Evolutionary conservation across 1,140 invertebrate species (phyloP), one percentile per base, ranked within the genome.

Genomic region (Stegodyphus dumicola): DNA sequence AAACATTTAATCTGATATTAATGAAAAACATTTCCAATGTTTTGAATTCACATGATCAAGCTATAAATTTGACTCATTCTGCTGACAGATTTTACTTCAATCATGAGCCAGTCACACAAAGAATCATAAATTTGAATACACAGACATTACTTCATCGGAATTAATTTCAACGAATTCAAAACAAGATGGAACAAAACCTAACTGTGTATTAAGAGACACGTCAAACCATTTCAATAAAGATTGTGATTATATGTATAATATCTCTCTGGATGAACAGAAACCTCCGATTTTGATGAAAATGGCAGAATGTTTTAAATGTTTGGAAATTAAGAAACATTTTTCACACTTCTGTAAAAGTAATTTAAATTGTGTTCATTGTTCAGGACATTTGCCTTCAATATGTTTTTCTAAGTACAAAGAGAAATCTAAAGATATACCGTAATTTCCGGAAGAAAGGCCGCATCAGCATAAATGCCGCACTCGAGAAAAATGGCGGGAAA

Each of bases 281-380:
- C n/a, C n/a, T n/a, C 6, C 5, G 67, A 78, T 78, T 78, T 78
- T 69, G 48, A 78, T 6, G 11, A 69, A 78, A 78, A 78, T 17
- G 15, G 56, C 49, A 13, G 77, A 17, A 54, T 78, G 77, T 51
- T 78, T 67, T 78, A 17, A n/a, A 17, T 69, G 77, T 48, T 54
- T 69, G 10, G 33, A n/a, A 51, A 6, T 69, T 1, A 60, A 60
- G 9, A 78, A 78, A 9, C 49, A 18, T 33, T 33, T 17, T 6
- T 48, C 51, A 11, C n/a, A 51, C 10, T 2, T 3, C 11, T 78
- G 66, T 33, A 66, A 54, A 51, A 66, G 33, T 7, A 69, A 17
- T 51, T 51, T 65, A 54, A 48, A 6, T 7, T 69, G 51, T 15
- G 13, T 33, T 15, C 6, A 48, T 69, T 78, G 49, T 54, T 52